Evolutionary conservation across 2,888 invertebrate species (phyloP).

Genomic region (Cerastis rubricosa): DNA sequence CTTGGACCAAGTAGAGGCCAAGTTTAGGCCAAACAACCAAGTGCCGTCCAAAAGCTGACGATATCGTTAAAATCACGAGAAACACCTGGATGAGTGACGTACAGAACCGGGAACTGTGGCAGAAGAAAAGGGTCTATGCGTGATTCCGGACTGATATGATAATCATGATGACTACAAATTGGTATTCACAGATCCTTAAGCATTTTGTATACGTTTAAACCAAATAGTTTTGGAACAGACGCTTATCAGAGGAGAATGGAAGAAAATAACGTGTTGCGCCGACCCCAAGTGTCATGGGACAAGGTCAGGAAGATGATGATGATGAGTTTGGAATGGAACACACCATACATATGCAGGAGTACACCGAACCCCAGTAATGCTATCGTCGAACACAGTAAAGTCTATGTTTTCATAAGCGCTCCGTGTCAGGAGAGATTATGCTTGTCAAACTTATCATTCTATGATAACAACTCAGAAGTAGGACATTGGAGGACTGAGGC

Average conservation of each 20-base stretch:
- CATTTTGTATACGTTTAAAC: not conserved
- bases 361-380: slow-evolving; percentile 4
- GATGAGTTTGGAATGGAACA: not conserved
- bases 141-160: not conserved
- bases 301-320: too few species aligned
- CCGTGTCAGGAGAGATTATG: slow-evolving; percentile 54
- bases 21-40: not conserved
- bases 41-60: not conserved
- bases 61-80: not conserved
- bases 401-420: slow-evolving; percentile 49
- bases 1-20: not conserved
- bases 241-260: too few species aligned
- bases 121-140: not conserved
- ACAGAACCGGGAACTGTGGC: not conserved
- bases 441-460: slow-evolving; percentile 59
- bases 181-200: not conserved
- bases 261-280: too few species aligned
- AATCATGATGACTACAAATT: not conserved
- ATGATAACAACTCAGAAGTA: slow-evolving; percentile 47
- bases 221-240: not conserved
- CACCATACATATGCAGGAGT: not conserved
- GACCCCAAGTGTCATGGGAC: too few species aligned
- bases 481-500: slow-evolving; percentile 38
- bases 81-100: not conserved
- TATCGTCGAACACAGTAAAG: slow-evolving; percentile 27